A percentile compares a stretch with the other conserved stretches of the same genome.
These are phyloP conservation scores for Trachurus trachurus DNA, from an alignment of 2,797 vertebrate species.

Conservation along the genomic window DNA sequence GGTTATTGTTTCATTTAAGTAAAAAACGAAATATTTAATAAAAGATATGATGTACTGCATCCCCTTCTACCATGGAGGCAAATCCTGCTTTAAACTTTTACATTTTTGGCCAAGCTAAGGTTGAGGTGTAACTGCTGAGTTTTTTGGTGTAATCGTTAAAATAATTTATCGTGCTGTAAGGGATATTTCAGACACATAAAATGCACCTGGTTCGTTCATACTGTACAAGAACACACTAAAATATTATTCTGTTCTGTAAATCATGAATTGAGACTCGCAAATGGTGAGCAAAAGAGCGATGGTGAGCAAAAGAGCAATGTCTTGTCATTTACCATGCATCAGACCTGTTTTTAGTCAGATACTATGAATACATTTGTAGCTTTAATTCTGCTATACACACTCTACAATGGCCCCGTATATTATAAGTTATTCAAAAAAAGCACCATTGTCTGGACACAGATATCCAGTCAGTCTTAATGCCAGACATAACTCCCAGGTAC, in stretches of 20 bases:
- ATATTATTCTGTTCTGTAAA: not conserved
- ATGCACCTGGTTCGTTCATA: not conserved
- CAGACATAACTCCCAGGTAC: not conserved
- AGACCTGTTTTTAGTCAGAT: too few species aligned
- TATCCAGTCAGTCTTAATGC: not conserved
- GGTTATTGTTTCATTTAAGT: too few species aligned
- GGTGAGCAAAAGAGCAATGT: too few species aligned
- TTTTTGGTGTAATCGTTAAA: not conserved
- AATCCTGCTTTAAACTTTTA: not conserved
- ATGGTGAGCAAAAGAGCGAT: too few species aligned
- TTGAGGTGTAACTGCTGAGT: constrained; percentile 6
- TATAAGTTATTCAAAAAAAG: too few species aligned
- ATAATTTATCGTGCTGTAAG: not conserved
- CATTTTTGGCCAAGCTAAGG: not conserved
- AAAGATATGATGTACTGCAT: not conserved
- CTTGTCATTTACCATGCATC: too few species aligned
- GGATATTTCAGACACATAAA: not conserved
- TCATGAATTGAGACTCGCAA: not conserved
- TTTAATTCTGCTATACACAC: too few species aligned
- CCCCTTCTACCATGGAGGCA: not conserved
- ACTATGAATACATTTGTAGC: too few species aligned
- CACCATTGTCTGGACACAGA: not conserved
- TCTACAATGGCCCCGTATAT: too few species aligned
- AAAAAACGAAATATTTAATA: not conserved
- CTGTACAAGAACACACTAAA: not conserved